Percentiles rank a stretch among this genome's conserved stretches.
phyloP scores from a whole-genome alignment of 2,113 vertebrate genomes.

The Hylia prasina region DNA sequence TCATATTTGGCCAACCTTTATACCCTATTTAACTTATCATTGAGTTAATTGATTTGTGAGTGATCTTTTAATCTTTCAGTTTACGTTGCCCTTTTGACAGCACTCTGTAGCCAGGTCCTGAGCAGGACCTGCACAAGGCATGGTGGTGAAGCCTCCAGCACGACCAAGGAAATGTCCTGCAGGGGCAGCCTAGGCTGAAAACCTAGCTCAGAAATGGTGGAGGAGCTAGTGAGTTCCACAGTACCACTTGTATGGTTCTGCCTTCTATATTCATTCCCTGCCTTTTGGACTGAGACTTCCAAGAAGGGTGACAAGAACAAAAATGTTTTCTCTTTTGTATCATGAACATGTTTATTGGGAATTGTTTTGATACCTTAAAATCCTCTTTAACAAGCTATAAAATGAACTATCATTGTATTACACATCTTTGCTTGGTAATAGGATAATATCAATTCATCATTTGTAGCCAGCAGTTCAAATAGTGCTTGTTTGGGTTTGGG shows the following conservation, averaged over 20 bases:
- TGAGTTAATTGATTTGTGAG: background rate
- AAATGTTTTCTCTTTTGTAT: background rate
- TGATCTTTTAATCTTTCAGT: background rate
- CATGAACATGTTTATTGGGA: background rate
- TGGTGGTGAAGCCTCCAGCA: fast-evolving
- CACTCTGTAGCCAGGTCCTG: background rate
- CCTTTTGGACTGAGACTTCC: background rate
- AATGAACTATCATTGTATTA: background rate
- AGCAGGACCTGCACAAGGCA: background rate
- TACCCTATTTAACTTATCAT: background rate
- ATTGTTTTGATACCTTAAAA: background rate
- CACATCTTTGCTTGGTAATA: background rate
- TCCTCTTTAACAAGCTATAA: background rate
- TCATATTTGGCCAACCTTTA: background rate
- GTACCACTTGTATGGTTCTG: background rate
- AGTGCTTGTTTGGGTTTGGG: background rate
- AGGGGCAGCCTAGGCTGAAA: background rate
- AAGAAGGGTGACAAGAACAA: background rate
- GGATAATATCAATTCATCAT: background rate
- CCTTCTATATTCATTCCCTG: background rate
- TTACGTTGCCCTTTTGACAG: background rate
- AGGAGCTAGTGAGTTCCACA: background rate
- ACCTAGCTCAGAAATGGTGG: background rate
- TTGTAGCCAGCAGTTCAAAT: background rate
- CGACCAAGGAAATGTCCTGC: background rate